Evolutionary conservation across 2,888 invertebrate genomes (phyloP), one percentile per base, ranked within the genome.

Genomic region (Automeris io): DNA sequence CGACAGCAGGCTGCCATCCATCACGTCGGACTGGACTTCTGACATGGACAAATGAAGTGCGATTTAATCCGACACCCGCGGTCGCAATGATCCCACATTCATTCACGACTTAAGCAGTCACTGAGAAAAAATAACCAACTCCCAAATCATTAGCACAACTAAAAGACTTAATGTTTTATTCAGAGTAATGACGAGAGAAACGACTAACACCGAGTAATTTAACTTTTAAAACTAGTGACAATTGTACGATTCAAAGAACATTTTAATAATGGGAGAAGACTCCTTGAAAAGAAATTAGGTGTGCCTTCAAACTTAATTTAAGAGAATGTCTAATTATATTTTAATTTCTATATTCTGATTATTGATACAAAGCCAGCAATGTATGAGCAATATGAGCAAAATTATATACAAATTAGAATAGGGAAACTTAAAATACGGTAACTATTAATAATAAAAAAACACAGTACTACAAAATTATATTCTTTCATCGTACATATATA

Each of bases 41-140:
- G 85, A 83, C 83, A 63, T 65, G 72, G 78, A 86, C 82, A 83
- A 85, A 86, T 85, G 81, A 81, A 85, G 73, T 81, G 73, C 78
- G 77, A 85, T 85, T 79, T 79, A 77, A 83, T 81, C 77, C 72
- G 55, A 63, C 75, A 61, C 70, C 58, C 66, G 61, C 63, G 64
- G 58, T 49, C 54, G 40, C 58, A 49, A 61, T 64, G 70, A 73
- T 74, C 78, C 72, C 63, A 66, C 70, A 74, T 74, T 76, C 73
- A 78, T 73, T 68, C 73, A 69, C 77, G 73, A 79, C 78, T 82
- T 79, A 77, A 80, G 71, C 79, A 80, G 72, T 70, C 73, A 56
- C 68, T 53, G 70, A 73, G 72, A 81, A 81, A 81, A 78, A 80
- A 75, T 76, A 72, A 71, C 63, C 62, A 57, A 7, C 35, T 60